These are phyloP conservation scores for Tenodera sinensis DNA, from an alignment of 2,888 invertebrate species.

Conservation along the genomic window DNA sequence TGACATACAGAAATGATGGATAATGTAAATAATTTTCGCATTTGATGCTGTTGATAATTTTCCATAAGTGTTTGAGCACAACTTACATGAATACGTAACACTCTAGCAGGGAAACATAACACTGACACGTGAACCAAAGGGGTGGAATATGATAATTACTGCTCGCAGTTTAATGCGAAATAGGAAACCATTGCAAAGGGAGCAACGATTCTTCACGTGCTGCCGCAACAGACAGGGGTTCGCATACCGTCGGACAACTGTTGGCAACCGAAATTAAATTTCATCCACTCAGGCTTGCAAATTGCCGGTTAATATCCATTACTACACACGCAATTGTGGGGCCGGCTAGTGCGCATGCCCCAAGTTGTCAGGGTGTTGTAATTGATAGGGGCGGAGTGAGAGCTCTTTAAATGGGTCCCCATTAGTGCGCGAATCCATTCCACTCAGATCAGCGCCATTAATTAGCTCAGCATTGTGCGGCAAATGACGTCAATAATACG, in stretches of 20 bases:
- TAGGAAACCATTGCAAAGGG: neutral
- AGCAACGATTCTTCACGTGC: neutral
- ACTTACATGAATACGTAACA: no score
- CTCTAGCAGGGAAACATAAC: no score
- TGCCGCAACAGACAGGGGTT: neutral
- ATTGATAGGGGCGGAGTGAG: neutral
- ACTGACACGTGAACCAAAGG: no score
- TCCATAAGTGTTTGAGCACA: no score
- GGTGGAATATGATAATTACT: neutral
- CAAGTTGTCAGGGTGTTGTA: neutral
- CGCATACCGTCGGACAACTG: neutral
- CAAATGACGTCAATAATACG: neutral
- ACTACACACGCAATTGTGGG: neutral
- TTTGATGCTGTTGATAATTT: no score
- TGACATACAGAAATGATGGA: no score
- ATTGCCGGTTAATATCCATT: neutral
- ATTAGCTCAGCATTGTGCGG: slow-evolving; percentile 17
- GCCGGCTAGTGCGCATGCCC: neutral
- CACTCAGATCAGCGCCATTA: slow-evolving; percentile 24
- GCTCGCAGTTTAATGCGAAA: neutral
- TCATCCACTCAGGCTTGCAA: neutral
- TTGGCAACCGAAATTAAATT: neutral
- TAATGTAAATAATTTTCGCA: no score
- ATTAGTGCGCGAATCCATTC: slow-evolving; percentile 25
- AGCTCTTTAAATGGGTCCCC: slow-evolving; percentile 24